phyloP scores from a whole-genome alignment of 2,888 invertebrate genomes.

The Caenorhabditis sp. region DNA sequence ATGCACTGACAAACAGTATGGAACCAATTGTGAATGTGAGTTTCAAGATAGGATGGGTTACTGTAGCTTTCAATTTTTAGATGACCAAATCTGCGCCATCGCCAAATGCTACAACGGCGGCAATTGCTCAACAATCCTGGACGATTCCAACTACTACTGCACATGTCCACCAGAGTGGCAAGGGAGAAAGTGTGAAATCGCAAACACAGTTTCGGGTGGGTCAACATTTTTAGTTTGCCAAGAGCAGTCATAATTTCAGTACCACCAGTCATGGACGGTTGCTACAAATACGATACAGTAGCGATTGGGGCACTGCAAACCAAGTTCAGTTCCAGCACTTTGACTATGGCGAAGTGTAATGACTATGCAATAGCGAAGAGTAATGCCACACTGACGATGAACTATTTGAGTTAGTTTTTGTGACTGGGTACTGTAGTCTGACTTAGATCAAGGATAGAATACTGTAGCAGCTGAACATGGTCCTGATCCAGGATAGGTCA shows the following conservation, averaged over 20 bases:
- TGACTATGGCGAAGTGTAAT: constrained; percentile 46
- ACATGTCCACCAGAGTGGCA: constrained; percentile 22
- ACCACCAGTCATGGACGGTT: constrained; percentile 15
- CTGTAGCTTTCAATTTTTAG: constrained; percentile 14
- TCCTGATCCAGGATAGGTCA: too few relatives aligned
- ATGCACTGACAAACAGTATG: constrained; percentile 39
- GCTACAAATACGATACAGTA: constrained; percentile 28
- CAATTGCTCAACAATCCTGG: constrained; percentile 37
- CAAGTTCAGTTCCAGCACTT: constrained; percentile 31
- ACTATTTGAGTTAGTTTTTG: constrained; percentile 34
- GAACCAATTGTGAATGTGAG: constrained; percentile 56
- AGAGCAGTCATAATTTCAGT: too few relatives aligned
- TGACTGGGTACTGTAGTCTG: background rate
- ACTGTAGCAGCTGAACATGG: too few relatives aligned
- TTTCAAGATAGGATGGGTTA: too few relatives aligned
- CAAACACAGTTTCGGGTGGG: constrained; percentile 16
- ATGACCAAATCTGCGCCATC: constrained; percentile 23
- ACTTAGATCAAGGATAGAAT: too few relatives aligned
- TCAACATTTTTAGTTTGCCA: too few relatives aligned
- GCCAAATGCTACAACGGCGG: constrained; percentile 41
- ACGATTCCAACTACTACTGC: constrained; percentile 42
- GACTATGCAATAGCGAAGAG: constrained; percentile 18
- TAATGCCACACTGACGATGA: background rate
- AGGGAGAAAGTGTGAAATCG: constrained; percentile 30
- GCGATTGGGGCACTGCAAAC: constrained; percentile 4